Base-by-base conservation (phyloP, 2,797 vertebrate species). In the Pangasius mekongensis region DNA sequence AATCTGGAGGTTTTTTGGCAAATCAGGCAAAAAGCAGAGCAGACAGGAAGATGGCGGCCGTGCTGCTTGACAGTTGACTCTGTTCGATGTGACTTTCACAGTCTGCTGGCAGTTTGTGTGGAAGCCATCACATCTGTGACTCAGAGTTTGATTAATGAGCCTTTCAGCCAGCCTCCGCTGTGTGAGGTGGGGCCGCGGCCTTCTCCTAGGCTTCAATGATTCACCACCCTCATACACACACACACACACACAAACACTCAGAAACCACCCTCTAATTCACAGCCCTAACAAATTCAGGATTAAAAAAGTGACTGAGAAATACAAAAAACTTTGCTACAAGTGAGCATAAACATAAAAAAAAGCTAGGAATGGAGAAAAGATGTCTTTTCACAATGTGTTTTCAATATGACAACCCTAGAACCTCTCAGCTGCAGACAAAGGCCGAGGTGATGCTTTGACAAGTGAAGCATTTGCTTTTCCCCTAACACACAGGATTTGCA, bases 41-140 rank as follows among this genome's bases (percentile, higher is more conserved):
- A 24, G 71, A 77, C 85, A 83, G 84, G 91, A 88, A 94, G 94
- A 90, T 91, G 87, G 92, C 52, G 90, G 93, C 91, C 92, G 90
- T 91, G 93, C 95, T 96, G 93, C 95, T 96, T 97, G 97, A 96
- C 96, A 97, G 95, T 97, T 96, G 94, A 94, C 94, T 96, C 94
- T 96, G 96, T 95, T 96, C 94, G 96, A 97, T 98, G 97, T 99
- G 98, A 99, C 98, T 99, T 99, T 99, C 98, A 99, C 97, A 99
- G 98, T 98, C 97, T 97, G 97, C 94, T 98, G 97, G 96, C 96
- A 96, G 97, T 97, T 96, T 97, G 97, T 96, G 96, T 97, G 96
- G 97, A 98, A 98, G 96, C 94, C 96, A 98, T 98, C 97, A 98
- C 97, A 99, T 97, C 98, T 98, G 97, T 97, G 97, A 97, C 96